Evolutionary conservation across 30 jellyfish, hydroid and myxozoan genomes (phyloP), one percentile per base, ranked within the genome.

Genomic region (Sanderia malayensis): DNA sequence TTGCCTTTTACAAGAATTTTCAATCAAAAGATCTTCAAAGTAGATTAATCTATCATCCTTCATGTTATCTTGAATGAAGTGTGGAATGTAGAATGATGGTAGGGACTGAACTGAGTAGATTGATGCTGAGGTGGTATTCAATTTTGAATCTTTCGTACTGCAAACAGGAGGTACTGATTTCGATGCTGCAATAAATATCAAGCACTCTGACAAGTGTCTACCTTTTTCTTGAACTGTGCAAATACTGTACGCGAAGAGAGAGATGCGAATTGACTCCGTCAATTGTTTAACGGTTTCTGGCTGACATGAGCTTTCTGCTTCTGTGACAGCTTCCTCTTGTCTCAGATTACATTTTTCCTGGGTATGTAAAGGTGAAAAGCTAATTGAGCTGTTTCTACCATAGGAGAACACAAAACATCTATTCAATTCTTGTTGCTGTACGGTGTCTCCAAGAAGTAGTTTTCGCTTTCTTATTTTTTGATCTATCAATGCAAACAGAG

Each of bases 31-130:
- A 31, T 78, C 28, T 41, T 62, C 27, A 1, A 20, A 52, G 25
- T 64, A 34, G 44, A 78, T 10, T 1, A 13, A 28, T 2, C 31
- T 47, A 11, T 26, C 29, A 25, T 49, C 68, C 68, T 46, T 32
- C 44, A 78, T 49, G 58, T 41, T 20, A 2, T 55, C 53, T 29
- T 45, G n/a, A 30, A 78, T 71, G 44, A 21, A 46, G 2, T 58
- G 26, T 65, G 89, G 89, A 21, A 78, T 59, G 23, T 63, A 78
- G 18, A 49, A 49, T 4, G 64, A 11, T 49, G 64, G 64, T 24
- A 49, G 18, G 8, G 18, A 4, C 18, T 49, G 64, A 8, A 49
- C 25, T 15, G 27, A 9, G 27, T 4, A 19, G 27, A 49, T 49
- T 49, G 23, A 15, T 24, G 8, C 6, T 49, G 64, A 49, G 18